These are phyloP conservation scores for Micromys minutus DNA, from an alignment of 2,113 vertebrate genomes.

Conservation along the genomic window DNA sequence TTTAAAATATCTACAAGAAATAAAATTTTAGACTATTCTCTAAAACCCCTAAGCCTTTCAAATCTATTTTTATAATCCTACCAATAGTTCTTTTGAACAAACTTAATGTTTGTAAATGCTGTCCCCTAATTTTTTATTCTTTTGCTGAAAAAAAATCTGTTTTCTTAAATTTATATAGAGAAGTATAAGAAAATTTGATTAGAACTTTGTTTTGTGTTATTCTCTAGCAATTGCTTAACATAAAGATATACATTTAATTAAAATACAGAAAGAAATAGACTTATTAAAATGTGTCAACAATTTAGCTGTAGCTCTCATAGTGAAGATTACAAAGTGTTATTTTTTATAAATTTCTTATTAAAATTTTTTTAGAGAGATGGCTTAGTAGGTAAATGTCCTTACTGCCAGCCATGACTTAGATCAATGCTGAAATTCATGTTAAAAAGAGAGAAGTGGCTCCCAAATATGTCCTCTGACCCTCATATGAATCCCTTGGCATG, in stretches of 20 bases:
- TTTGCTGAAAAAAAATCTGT: background rate
- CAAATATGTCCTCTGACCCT: background rate
- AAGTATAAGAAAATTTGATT: background rate
- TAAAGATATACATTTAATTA: background rate
- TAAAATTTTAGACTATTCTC: background rate
- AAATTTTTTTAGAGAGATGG: background rate
- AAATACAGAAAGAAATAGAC: background rate
- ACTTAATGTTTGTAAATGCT: background rate
- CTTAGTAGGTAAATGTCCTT: background rate
- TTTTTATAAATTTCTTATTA: background rate
- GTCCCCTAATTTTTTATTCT: background rate
- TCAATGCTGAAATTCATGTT: accelerated
- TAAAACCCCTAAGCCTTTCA: background rate
- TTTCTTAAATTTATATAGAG: background rate
- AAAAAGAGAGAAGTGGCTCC: background rate
- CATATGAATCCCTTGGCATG: background rate
- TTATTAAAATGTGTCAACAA: background rate
- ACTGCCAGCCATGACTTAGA: too few relatives aligned
- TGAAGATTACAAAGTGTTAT: background rate
- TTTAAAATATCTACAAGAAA: background rate
- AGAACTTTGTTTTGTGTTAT: background rate
- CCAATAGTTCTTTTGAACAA: background rate
- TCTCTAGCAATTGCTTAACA: background rate
- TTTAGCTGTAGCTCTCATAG: background rate
- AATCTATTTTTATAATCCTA: background rate